These are phyloP conservation scores for Anguilla rostrata DNA, from an alignment of 2,113 vertebrate genomes.

Conservation along the genomic window DNA sequence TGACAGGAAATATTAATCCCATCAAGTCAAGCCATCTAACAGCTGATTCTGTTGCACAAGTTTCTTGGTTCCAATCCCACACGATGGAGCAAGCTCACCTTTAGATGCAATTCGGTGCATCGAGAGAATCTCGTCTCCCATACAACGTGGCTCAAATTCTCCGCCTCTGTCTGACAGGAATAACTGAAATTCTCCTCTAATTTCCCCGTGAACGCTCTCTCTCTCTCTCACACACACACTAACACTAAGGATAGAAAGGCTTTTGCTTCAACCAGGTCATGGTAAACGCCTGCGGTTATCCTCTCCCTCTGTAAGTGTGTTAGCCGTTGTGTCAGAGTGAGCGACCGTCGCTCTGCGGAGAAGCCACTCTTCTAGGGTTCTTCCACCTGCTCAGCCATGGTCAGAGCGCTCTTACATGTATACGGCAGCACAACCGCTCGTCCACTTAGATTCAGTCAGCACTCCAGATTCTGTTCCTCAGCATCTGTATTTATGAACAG, in stretches of 20 bases:
- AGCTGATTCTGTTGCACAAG: constrained; percentile 55
- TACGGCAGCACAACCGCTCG: background rate
- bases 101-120: constrained; percentile 61
- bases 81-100: constrained; percentile 37
- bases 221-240: background rate
- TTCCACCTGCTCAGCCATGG: background rate
- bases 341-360: background rate
- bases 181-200: constrained; percentile 67
- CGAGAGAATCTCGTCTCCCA: constrained; percentile 18
- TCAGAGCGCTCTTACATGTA: background rate
- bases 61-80: constrained; percentile 55
- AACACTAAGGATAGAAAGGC: background rate
- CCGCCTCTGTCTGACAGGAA: constrained; percentile 59
- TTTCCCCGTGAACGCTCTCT: constrained; percentile 55
- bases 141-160: constrained; percentile 60
- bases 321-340: background rate
- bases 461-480: background rate
- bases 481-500: background rate
- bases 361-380: background rate
- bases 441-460: background rate
- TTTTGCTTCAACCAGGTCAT: background rate
- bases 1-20: constrained; percentile 39
- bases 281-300: background rate
- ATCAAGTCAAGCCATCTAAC: constrained; percentile 49
- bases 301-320: background rate